Conservation (phyloP, 1,140 invertebrate species). For the Brachionus plicatilis region DNA sequence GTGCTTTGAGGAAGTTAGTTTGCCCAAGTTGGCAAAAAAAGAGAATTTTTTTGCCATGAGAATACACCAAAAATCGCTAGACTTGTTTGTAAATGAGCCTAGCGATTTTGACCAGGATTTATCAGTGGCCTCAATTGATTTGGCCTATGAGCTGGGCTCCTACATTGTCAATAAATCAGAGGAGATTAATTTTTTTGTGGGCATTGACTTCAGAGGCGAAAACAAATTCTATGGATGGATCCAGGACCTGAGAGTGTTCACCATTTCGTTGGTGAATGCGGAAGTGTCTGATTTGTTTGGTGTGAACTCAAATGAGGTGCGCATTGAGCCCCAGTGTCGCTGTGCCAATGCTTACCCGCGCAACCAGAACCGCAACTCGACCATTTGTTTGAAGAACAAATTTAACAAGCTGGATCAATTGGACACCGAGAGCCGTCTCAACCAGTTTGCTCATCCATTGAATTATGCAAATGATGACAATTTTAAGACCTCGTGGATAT, state of each 20-base stretch:
- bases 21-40: neutral
- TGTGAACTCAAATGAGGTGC: neutral
- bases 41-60: neutral
- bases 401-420: neutral
- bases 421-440: neutral
- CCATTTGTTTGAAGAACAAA: constrained; percentile 10
- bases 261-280: neutral
- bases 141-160: neutral
- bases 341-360: constrained; percentile 33
- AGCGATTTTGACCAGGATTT: neutral
- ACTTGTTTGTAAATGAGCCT: constrained; percentile 16
- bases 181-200: constrained; percentile 26
- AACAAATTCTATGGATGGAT: constrained; percentile 14
- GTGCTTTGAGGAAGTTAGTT: neutral
- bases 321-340: constrained; percentile 8
- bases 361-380: constrained; percentile 6
- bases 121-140: neutral
- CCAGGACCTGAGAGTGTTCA: neutral
- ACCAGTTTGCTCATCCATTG: constrained; percentile 9
- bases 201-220: neutral
- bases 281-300: constrained; percentile 8
- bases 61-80: neutral
- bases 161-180: constrained; percentile 12
- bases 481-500: constrained; percentile 19
- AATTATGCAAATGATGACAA: constrained; percentile 5